Conservation (phyloP, 2,797 vertebrate genomes). For the Chromis chromis region DNA sequence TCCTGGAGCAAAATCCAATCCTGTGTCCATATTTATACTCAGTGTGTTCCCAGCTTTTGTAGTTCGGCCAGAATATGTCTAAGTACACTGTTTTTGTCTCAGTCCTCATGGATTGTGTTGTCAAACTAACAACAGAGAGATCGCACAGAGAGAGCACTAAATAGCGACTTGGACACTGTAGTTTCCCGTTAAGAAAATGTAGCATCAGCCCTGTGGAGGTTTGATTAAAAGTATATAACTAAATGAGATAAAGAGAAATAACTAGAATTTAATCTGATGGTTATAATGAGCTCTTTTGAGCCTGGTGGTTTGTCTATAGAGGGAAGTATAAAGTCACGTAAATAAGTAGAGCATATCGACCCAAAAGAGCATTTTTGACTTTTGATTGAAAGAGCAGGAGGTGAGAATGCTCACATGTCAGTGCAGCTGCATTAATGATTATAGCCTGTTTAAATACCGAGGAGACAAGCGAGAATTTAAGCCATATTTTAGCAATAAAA, state of each 20-base stretch:
- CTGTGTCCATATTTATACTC: slow-evolving; percentile 4
- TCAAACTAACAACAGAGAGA: not conserved
- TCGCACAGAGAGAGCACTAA: not conserved
- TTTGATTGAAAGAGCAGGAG: not conserved
- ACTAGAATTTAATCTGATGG: not conserved
- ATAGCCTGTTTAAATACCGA: not conserved
- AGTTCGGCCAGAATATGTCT: not conserved
- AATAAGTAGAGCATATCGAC: not conserved
- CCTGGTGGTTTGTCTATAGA: not conserved
- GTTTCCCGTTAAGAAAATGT: not conserved
- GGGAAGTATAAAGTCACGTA: not conserved
- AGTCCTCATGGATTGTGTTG: not conserved
- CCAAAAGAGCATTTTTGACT: not conserved
- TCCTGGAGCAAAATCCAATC: slow-evolving; percentile 20
- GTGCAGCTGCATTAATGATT: not conserved
- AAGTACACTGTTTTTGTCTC: not conserved
- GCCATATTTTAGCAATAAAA: not conserved
- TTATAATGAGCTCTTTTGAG: not conserved
- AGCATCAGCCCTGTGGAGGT: not conserved
- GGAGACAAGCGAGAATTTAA: not conserved
- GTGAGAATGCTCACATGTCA: not conserved
- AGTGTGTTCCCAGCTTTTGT: not conserved
- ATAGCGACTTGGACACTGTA: not conserved
- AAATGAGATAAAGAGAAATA: not conserved
- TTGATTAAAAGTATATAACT: too few species aligned